A percentile compares a stretch with the other conserved stretches of the same genome.
Conservation (phyloP, 30 jellyfish, hydroid and myxozoan species). For the Hydractinia symbiolongicarpus region DNA sequence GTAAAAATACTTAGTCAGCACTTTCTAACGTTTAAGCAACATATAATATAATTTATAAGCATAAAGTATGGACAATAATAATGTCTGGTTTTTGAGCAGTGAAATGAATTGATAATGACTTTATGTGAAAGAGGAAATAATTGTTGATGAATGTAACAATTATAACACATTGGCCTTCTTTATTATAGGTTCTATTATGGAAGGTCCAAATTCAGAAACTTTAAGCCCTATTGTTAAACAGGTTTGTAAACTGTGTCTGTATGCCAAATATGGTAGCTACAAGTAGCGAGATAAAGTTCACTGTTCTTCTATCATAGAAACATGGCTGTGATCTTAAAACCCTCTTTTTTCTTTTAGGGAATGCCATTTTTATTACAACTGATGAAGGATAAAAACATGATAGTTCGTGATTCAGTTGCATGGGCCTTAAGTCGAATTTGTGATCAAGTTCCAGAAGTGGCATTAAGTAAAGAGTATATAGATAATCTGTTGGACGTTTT, state of each 20-base stretch:
- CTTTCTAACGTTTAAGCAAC: too few relatives aligned
- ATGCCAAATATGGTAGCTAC: neutral
- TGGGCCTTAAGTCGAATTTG: constrained; percentile 93
- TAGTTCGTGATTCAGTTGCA: constrained; percentile 90
- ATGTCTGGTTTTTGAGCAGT: too few relatives aligned
- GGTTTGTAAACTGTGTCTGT: neutral
- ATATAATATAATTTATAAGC: too few relatives aligned
- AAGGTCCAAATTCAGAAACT: constrained; percentile 79
- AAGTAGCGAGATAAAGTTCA: neutral
- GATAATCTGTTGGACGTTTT: constrained; percentile 66
- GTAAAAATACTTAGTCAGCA: too few relatives aligned
- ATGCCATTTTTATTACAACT: constrained; percentile 62
- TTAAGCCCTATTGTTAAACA: constrained; percentile 38
- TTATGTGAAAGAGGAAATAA: too few relatives aligned
- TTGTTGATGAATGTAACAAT: too few relatives aligned
- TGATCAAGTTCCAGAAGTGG: constrained; percentile 97
- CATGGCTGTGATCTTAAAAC: neutral
- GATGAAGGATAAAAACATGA: constrained; percentile 81
- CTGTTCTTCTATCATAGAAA: neutral
- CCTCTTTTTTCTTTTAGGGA: constrained; percentile 41
- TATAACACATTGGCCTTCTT: neutral
- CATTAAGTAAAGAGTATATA: constrained; percentile 49
- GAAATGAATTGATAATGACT: too few relatives aligned
- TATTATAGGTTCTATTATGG: constrained; percentile 72
- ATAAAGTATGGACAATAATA: too few relatives aligned